Base-by-base conservation (phyloP, 2,113 vertebrate species). In the Piprites chloris region DNA sequence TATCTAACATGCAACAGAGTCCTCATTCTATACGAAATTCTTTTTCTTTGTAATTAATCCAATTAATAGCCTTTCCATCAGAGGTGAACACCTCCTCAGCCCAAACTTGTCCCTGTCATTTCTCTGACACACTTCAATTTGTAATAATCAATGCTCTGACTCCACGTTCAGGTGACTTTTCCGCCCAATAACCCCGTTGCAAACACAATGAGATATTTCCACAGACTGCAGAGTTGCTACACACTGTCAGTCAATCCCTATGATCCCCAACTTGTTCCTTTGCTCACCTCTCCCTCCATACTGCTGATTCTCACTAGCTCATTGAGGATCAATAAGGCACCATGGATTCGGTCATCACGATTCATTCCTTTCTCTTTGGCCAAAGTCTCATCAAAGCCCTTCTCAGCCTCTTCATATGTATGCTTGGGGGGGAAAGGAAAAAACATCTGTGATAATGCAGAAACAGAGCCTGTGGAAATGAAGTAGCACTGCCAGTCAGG, bases 361-460 rank as follows among this genome's bases (percentile, higher is more conserved):
- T 99, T 99, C 99, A 99, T 99, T 68, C 99, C 99, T 93, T 99
- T 99, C 97, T 99, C 99, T 96, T 99, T 99, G 93, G 99, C 99
- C 97, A 99, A 96, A 27, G 98, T 99, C 97, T 99, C 99, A 66
- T 99, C 99, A 62, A 99, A 99, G 41, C 99, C 99, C 87, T 99
- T 99, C 97, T 99, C 99, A 19, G 99, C 99, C 94, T 99, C 99
- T 89, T 99, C 99, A 76, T 99, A 99, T 0, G 99, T 99, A 98
- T 99, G 99, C 99, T 99, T 88, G 58, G 17, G 37, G 37, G 6
- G 14, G 58, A 79, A 90, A 28, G 14, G 35, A 68, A 6, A 95
- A 74, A 41, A 9, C 19, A 41, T 3, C 50, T 52, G 63, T 12
- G 28, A 71, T 35, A 24, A 37, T 32, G 42, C 20, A 82, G 86